Evolutionary conservation across 2,113 vertebrate species (phyloP).

Genomic region (Paratilapia polleni): DNA sequence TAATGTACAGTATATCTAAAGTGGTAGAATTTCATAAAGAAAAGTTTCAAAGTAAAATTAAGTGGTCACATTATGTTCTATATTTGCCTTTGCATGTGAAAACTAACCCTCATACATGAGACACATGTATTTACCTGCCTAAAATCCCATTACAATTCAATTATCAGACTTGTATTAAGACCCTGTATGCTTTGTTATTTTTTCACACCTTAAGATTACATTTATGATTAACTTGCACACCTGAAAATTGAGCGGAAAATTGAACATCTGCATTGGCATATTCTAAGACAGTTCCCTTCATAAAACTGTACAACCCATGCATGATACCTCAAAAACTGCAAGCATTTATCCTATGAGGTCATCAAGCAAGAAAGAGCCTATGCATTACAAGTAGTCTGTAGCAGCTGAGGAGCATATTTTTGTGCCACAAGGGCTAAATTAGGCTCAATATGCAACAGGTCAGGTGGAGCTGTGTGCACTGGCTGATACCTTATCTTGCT

Average conservation of each 20-base stretch:
- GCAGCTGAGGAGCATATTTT: conserved; percentile 37
- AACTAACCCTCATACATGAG: background rate
- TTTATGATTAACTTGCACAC: conserved; percentile 5
- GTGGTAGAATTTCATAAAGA: background rate
- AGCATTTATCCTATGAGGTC: background rate
- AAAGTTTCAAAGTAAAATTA: background rate
- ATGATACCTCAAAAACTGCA: conserved; percentile 6
- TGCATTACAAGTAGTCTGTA: background rate
- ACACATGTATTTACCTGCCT: background rate
- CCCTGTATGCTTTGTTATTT: background rate
- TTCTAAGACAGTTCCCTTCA: background rate
- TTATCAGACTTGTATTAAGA: background rate
- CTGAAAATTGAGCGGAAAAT: background rate
- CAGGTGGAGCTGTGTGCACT: conserved; percentile 45
- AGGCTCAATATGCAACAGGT: conserved; percentile 56
- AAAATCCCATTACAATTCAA: background rate
- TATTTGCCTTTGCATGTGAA: background rate
- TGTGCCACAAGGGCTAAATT: conserved; percentile 50
- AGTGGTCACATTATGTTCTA: background rate
- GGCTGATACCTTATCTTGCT: conserved; percentile 66
- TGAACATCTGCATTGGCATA: background rate
- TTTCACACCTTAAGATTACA: conserved; percentile 5
- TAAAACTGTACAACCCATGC: background rate
- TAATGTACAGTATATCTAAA: too few relatives aligned
- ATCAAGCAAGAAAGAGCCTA: background rate